These are phyloP conservation scores for Alviniconcha strummeri DNA, from an alignment of 2,888 invertebrate species.

Conservation along the genomic window DNA sequence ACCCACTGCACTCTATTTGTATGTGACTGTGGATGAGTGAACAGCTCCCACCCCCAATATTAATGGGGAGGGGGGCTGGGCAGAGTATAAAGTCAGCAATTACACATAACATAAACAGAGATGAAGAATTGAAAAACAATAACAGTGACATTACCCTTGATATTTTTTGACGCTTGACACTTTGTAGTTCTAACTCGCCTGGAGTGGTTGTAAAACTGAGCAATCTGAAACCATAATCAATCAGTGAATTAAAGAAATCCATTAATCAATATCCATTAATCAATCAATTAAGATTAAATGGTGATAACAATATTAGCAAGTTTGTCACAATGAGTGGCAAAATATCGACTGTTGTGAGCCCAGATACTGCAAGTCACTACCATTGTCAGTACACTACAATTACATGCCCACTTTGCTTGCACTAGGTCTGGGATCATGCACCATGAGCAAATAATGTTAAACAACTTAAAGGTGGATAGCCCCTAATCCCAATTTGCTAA, in stretches of 20 bases:
- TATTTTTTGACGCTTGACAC: conserved; percentile 56
- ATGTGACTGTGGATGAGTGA: background rate
- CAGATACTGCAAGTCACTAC: too few relatives aligned
- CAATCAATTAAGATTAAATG: too few relatives aligned
- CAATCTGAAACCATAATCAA: conserved; percentile 47
- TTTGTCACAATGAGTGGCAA: too few relatives aligned
- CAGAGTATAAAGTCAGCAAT: background rate
- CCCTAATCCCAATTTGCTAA: too few relatives aligned
- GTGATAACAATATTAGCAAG: too few relatives aligned
- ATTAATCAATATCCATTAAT: background rate
- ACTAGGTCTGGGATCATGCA: too few relatives aligned
- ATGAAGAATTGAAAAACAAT: background rate
- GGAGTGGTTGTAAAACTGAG: conserved; percentile 60
- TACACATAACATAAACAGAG: background rate
- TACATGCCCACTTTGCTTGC: too few relatives aligned
- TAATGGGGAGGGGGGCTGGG: background rate
- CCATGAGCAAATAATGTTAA: too few relatives aligned
- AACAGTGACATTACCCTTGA: conserved; percentile 50
- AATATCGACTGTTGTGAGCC: too few relatives aligned
- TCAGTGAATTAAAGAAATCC: conserved; percentile 8
- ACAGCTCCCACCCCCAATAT: background rate
- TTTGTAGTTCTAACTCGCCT: conserved; percentile 53
- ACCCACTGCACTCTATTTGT: background rate
- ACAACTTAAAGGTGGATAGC: too few relatives aligned
- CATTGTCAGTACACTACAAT: too few relatives aligned